These are phyloP conservation scores for Temnothorax rugatulus DNA, from an alignment of 2,888 invertebrate genomes.

Conservation along the genomic window DNA sequence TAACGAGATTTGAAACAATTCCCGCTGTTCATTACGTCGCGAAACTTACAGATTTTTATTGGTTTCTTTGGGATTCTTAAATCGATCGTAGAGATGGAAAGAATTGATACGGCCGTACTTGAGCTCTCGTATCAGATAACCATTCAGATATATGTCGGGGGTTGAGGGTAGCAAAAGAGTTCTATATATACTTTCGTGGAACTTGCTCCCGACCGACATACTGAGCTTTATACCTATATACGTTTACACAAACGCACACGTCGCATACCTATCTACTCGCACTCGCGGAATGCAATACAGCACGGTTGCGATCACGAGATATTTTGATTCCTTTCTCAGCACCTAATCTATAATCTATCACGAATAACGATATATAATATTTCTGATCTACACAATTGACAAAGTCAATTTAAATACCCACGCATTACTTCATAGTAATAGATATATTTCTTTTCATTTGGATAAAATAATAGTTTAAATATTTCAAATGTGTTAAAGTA, in stretches of 20 bases:
- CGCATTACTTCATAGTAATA: neutral
- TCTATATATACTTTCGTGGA: slow-evolving; percentile 75
- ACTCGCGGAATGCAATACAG: slow-evolving; percentile 74
- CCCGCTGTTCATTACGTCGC: slow-evolving; percentile 65
- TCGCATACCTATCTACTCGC: slow-evolving; percentile 43
- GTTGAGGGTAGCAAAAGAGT: slow-evolving; percentile 72
- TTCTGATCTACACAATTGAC: neutral
- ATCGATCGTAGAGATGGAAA: slow-evolving; percentile 80
- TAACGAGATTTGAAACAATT: slow-evolving; percentile 36
- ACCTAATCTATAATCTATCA: slow-evolving; percentile 41
- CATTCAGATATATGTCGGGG: slow-evolving; percentile 75
- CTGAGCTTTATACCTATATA: slow-evolving; percentile 47
- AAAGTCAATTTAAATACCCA: neutral
- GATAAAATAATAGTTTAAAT: slow-evolving; percentile 5
- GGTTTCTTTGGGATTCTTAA: slow-evolving; percentile 75
- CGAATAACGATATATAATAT: slow-evolving; percentile 36
- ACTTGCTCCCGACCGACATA: slow-evolving; percentile 70
- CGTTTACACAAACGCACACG: slow-evolving; percentile 1
- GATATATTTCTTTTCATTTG: neutral
- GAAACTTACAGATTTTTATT: slow-evolving; percentile 62
- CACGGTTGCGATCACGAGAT: slow-evolving; percentile 64
- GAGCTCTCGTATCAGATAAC: slow-evolving; percentile 80
- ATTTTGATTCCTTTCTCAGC: slow-evolving; percentile 42
- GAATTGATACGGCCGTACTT: slow-evolving; percentile 77
- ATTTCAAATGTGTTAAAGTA: neutral